phyloP scores from a whole-genome alignment of 2,113 vertebrate species.

The Eulacestoma nigropectus region DNA sequence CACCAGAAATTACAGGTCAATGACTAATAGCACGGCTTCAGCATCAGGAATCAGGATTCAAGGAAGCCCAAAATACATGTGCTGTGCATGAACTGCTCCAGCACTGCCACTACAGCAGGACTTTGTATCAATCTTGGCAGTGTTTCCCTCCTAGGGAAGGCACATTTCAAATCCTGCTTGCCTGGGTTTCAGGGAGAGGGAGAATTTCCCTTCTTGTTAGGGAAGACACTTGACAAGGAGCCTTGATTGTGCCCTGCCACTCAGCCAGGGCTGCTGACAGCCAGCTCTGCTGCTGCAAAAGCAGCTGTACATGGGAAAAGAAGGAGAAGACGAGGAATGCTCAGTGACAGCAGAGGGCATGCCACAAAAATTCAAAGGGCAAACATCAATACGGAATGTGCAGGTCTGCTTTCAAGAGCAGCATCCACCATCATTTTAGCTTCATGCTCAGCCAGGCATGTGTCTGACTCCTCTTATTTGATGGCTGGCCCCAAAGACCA shows the following conservation, averaged over 20 bases:
- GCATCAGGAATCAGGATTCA: neutral
- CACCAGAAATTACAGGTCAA: neutral
- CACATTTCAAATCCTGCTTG: neutral
- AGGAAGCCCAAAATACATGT: neutral
- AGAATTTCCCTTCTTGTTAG: neutral
- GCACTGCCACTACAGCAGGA: rapidly evolving
- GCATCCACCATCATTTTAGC: neutral
- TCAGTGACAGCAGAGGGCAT: neutral
- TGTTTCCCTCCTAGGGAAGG: neutral
- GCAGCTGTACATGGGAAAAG: neutral
- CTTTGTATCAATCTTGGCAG: neutral
- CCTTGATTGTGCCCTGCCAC: neutral
- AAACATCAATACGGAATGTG: neutral
- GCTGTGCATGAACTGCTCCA: neutral
- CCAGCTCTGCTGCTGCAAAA: neutral
- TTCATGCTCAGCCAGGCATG: neutral
- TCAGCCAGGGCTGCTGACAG: neutral
- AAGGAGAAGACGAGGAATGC: neutral
- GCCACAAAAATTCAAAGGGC: neutral
- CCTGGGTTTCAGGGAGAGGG: neutral
- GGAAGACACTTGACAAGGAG: neutral
- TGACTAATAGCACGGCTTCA: neutral
- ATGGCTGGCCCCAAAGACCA: neutral
- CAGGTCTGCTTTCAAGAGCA: neutral
- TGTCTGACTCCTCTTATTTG: neutral